Evolutionary conservation across 1,140 invertebrate genomes (phyloP).

Genomic region (Vanessa atalanta): DNA sequence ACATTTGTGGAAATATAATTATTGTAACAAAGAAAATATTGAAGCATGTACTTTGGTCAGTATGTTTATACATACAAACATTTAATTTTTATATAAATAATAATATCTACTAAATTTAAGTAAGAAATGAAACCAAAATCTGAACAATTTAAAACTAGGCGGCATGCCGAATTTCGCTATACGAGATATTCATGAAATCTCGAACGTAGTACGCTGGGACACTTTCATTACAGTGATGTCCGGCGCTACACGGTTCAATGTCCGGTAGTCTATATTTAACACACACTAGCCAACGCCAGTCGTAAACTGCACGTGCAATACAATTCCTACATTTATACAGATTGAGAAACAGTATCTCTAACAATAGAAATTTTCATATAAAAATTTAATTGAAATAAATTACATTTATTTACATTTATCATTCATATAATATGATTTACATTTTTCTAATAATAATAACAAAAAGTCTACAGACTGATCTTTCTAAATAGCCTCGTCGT

Average conservation of each 20-base stretch:
- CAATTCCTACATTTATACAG: conserved; percentile 44
- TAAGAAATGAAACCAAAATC: background rate
- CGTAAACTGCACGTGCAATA: conserved; percentile 54
- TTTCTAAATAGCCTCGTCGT: background rate
- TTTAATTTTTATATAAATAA: background rate
- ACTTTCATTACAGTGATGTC: conserved; percentile 69
- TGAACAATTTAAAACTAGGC: background rate
- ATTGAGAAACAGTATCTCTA: background rate
- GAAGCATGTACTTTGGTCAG: too few relatives aligned
- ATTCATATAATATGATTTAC: background rate
- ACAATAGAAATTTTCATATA: background rate
- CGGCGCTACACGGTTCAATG: conserved; percentile 67
- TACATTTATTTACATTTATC: background rate
- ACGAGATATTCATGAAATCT: conserved; percentile 40
- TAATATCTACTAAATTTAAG: background rate
- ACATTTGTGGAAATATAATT: too few relatives aligned
- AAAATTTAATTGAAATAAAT: background rate
- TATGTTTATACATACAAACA: too few relatives aligned
- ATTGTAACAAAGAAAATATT: too few relatives aligned
- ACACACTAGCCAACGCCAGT: conserved; percentile 45
- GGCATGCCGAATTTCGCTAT: conserved; percentile 19
- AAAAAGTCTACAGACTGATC: background rate
- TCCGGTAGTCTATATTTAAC: conserved; percentile 73
- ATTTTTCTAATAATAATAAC: background rate
- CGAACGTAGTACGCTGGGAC: conserved; percentile 50